Base-by-base conservation (phyloP, 2,113 vertebrate species). In the Trogon melanurus region DNA sequence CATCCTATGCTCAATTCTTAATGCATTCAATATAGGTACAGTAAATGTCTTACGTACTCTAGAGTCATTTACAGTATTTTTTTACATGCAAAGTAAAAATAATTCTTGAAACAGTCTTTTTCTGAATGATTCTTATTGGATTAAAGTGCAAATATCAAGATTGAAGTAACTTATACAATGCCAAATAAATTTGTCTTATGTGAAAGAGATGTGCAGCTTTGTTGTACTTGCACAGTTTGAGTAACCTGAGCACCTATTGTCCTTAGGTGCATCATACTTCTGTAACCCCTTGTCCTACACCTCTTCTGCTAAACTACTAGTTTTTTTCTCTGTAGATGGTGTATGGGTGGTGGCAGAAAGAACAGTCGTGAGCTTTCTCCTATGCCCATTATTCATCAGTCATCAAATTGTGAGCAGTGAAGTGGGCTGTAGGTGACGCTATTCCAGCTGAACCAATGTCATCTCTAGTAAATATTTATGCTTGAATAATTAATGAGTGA, bases 401-500 rank as follows among this genome's bases (percentile, higher is more conserved):
- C 22, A 91, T 57, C 53, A 64, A 13, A 64, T 4, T 53, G 61
- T 32, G 62, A 85, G 80, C 86, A n/a, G 53, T 88, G 53, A 60
- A 64, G 23, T 71, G 54, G 45, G 38, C 70, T 29, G 32, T 16
- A 76, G 74, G 21, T 94, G 57, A 82, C 79, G 16, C 57, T 85
- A 1, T 82, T 85, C 45, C 64, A 88, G 41, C 36, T 91, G 85
- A 86, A 44, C 56, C 47, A 54, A 2, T 73, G 58, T 73, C 50
- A 83, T n/a, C 62, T 66, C 6, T 27, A 66, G 54, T 66, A 71
- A 83, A 36, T 76, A 62, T 73, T 91, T 79, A 50, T 69, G 38
- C 62, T 56, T 94, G 91, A 76, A 92, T 85, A 85, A 94, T 97
- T 92, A 94, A 94, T 66, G 67, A 85, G 64, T 34, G 41, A 64